Conservation (phyloP, 1,140 invertebrate genomes). For the Rhopalosiphum maidis region DNA sequence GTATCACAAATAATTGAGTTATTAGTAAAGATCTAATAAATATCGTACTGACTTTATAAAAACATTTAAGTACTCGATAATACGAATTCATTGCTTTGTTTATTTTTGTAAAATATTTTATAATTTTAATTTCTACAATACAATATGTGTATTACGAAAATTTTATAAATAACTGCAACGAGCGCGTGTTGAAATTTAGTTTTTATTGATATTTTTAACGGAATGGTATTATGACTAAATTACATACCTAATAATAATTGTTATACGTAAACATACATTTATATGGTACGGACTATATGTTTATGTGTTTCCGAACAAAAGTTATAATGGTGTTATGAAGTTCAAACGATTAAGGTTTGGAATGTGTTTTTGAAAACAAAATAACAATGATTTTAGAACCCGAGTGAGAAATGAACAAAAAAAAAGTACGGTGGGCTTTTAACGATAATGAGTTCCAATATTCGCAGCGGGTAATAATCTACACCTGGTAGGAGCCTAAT, state of each 20-base stretch:
- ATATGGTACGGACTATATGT: background rate
- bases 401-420: background rate
- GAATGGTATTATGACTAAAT: background rate
- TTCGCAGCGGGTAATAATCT: conserved; percentile 44
- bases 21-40: background rate
- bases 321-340: conserved; percentile 7
- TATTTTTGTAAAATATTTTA: background rate
- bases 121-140: background rate
- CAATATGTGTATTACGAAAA: background rate
- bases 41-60: background rate
- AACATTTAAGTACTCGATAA: no score
- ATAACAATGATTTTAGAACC: conserved; percentile 21
- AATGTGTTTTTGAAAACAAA: conserved; percentile 37
- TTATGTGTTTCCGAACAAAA: background rate
- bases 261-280: background rate
- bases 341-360: background rate
- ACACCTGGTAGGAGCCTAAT: conserved; percentile 34
- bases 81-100: background rate
- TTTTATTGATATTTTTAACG: background rate
- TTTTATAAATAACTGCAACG: background rate
- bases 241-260: background rate
- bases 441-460: conserved; percentile 53
- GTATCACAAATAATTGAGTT: background rate
- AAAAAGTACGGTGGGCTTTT: conserved; percentile 32
- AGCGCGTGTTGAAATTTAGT: background rate